A percentile compares a stretch with the other conserved stretches of the same genome.
These are phyloP conservation scores for Leptopilina myrica DNA, from an alignment of 2,888 invertebrate species.

Conservation along the genomic window DNA sequence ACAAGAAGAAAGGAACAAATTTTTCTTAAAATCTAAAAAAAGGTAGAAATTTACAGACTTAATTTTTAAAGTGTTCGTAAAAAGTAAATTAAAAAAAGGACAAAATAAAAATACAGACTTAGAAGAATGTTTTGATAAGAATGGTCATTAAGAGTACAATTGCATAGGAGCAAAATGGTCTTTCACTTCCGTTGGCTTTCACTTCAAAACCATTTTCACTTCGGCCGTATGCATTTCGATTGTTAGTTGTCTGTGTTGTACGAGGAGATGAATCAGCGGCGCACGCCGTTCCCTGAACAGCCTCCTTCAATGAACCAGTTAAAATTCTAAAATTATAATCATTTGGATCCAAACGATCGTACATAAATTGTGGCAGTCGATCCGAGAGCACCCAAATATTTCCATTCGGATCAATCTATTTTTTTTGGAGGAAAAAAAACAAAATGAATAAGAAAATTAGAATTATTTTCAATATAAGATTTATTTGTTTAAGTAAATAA, in stretches of 20 bases:
- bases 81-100: neutral
- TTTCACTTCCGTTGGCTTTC: conserved; percentile 41
- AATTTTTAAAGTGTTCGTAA: neutral
- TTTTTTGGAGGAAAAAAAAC: neutral
- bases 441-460: neutral
- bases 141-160: neutral
- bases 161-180: neutral
- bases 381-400: conserved; percentile 87
- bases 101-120: conserved; percentile 1
- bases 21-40: conserved; percentile 2
- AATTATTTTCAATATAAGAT: no score
- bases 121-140: conserved; percentile 31
- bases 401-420: conserved; percentile 80
- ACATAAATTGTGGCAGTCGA: conserved; percentile 85
- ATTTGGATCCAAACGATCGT: conserved; percentile 80
- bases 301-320: conserved; percentile 83
- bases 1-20: no score
- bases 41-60: conserved; percentile 1
- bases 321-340: conserved; percentile 86
- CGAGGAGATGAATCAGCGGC: conserved; percentile 63
- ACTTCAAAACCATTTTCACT: conserved; percentile 35
- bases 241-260: neutral
- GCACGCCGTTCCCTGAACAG: conserved; percentile 85
- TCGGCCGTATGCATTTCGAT: conserved; percentile 19
- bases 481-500: no score